phyloP scores from a whole-genome alignment of 2,113 vertebrate species.

The Sander lucioperca region DNA sequence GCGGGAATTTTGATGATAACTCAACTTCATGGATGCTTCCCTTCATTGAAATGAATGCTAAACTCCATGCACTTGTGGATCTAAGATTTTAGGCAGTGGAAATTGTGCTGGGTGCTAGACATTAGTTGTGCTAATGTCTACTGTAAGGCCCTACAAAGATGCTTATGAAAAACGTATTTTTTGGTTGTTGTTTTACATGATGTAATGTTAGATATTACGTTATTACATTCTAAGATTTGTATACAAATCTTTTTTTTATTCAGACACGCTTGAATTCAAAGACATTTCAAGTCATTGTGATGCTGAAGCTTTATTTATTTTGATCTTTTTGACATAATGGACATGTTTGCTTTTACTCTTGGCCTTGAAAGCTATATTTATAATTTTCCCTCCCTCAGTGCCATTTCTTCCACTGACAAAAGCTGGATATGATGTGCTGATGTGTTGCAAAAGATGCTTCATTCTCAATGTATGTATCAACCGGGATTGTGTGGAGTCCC shows the following conservation, averaged over 20 bases:
- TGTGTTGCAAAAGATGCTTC: slow-evolving; percentile 5
- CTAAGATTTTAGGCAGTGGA: slow-evolving; percentile 4
- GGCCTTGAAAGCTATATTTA: slow-evolving; percentile 5
- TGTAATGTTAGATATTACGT: not conserved
- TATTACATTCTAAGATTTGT: not conserved
- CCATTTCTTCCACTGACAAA: not conserved
- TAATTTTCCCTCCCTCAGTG: no score
- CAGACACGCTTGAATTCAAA: not conserved
- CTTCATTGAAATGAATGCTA: slow-evolving; percentile 2
- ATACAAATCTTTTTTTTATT: not conserved
- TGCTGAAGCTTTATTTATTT: not conserved
- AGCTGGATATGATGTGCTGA: slow-evolving; percentile 10
- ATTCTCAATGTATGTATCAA: not conserved
- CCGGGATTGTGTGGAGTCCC: not conserved
- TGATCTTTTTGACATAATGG: not conserved
- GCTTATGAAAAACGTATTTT: not conserved
- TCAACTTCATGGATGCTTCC: not conserved
- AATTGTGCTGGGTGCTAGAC: not conserved
- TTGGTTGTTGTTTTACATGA: not conserved
- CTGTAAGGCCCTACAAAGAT: not conserved
- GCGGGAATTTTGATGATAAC: slow-evolving; percentile 25
- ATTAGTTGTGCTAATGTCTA: not conserved
- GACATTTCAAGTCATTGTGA: not conserved
- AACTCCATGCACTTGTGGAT: slow-evolving; percentile 3
- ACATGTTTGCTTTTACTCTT: not conserved